Evolutionary conservation across 53 echinoderm and acorn worm species (phyloP), one percentile per base, ranked within the genome.

Genomic region (Pentamera pediparva): DNA sequence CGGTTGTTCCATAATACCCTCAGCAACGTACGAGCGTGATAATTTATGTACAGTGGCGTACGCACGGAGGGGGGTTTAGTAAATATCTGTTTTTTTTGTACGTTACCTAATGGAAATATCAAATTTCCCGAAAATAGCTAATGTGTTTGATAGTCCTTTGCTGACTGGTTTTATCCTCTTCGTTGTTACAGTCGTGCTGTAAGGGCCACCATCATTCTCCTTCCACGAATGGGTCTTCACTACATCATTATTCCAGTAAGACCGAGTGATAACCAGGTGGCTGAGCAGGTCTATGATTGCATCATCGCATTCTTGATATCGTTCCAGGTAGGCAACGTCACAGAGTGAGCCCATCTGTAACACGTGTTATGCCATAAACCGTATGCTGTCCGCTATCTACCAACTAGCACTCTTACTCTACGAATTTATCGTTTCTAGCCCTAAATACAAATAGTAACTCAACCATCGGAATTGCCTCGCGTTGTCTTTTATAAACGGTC

Each of bases 191-290:
- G 96, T 51, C 70, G 90, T 78, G 98, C 98, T 18, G 98, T 92
- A 13, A 74, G 98, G 13, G 98, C 98, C 2, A 98, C 98, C 1
- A 81, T 98, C 60, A 98, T 98, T 62, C 84, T 98, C 3, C 86
- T 98, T 61, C 98, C 98, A 5, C 79, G 91, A 6, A 89, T 98
- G 41, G 98, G 98, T 39, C 84, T 98, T n/a, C 98, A 98, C 50
- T 98, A 88, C 54, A 83, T 98, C 81, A 91, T 98, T 39, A 31
- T 98, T 49, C 91, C 98, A 6, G 85, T 89, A 10, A 75, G 80
- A 31, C 88, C 91, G 20, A 52, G 32, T 29, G 75, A 73, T 8
- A 74, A 65, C 10, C 30, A 35, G 5, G 38, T 86, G 7, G 89
- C 89, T 2, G 76, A 80, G 18, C 69, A 30, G 34, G 75, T 98